Evolutionary conservation across 2,113 vertebrate species (phyloP), one percentile per base, ranked within the genome.

Genomic region (Antigone vipio): DNA sequence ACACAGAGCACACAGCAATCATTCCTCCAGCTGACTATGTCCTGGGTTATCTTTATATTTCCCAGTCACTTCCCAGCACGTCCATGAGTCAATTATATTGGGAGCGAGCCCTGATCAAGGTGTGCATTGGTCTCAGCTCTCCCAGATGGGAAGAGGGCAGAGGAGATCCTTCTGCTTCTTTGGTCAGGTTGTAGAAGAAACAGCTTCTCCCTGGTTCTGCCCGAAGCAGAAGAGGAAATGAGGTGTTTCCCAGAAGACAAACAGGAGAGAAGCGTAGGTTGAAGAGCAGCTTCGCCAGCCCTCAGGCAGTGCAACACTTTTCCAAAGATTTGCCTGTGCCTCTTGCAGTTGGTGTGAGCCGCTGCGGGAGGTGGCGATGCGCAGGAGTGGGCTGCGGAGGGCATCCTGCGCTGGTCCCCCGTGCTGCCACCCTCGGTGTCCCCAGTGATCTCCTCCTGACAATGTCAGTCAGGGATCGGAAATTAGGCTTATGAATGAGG

Each of bases 41-140:
- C 64, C 64, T 40, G 17, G 26, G 14, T 60, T 71, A 30, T 60
- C 11, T 26, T 89, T 68, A 0, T 34, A 38, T 82, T 85, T 73
- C 26, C 62, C 23, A 35, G 11, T 38, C 26, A 59, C 56, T 71
- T 80, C 56, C 42, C 3, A 4, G 34, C 16, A 73, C 0, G 0
- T 49, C 1, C 2, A 22, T 12, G 8, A 60, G 15, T 52, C 35
- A 49, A 17, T 38, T 50, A 21, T 38, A 24, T 23, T 8, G 29
- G 18, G 42, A 86, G 14, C 1, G 2, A 85, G 40, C 15, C 18
- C 38, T 64, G 21, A 62, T 30, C 17, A 69, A 83, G 55, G 27
- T 23, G 12, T 4, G 4, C 1, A 2, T 29, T 77, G 32, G 19
- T 45, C 18, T 76, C 34, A 50, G 7, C 12, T 42, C 4, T 45